Percentiles rank a stretch among this genome's conserved stretches.
Evolutionary conservation across 2,113 vertebrate genomes (phyloP).

Genomic region (Desmodus rotundus): DNA sequence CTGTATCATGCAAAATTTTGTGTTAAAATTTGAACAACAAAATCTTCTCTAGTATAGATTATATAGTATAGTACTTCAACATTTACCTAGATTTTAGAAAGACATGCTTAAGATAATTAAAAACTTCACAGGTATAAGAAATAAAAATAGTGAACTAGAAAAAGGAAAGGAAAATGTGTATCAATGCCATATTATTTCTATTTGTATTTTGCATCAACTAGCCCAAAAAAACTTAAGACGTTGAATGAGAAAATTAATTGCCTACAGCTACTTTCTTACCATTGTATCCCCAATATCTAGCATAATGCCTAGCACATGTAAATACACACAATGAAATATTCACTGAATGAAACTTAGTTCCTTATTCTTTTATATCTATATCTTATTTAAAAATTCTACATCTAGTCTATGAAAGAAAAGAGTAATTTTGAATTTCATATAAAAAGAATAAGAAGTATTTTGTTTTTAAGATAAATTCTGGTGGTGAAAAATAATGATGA

Average conservation of each 20-base stretch:
- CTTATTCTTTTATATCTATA: neutral
- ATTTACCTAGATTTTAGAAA: neutral
- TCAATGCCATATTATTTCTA: neutral
- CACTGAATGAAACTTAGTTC: neutral
- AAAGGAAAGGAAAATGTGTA: neutral
- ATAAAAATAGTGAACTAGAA: neutral
- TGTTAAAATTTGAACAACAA: conserved; percentile 7
- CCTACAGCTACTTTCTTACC: neutral
- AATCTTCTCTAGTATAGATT: neutral
- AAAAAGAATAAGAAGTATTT: neutral
- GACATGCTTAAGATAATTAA: neutral
- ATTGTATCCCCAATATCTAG: neutral
- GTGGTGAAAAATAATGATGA: neutral
- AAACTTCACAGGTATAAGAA: neutral
- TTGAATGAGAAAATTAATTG: neutral
- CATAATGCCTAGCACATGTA: neutral
- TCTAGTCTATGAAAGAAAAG: neutral
- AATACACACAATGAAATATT: neutral
- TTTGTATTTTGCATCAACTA: neutral
- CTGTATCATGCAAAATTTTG: neutral
- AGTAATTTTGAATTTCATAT: conserved; percentile 21
- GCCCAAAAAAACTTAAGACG: neutral
- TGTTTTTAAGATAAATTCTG: neutral
- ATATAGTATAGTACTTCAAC: neutral
- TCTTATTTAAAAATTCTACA: neutral